Evolutionary conservation across 2,113 vertebrate species (phyloP).

Genomic region (Arizona elegans): DNA sequence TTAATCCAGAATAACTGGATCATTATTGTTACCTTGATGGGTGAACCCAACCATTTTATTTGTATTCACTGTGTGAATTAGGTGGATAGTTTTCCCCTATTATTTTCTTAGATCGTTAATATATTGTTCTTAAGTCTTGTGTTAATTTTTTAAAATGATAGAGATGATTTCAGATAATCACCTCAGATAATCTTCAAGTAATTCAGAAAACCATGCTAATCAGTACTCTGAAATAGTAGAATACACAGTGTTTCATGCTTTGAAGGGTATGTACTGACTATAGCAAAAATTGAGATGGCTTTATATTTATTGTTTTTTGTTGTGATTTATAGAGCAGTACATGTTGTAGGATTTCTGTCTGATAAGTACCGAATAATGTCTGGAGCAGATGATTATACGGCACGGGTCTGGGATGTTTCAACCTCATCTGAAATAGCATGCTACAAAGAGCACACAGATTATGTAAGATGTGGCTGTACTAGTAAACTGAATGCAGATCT

Average conservation of each 20-base stretch:
- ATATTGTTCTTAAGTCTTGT: background rate
- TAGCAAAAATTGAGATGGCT: background rate
- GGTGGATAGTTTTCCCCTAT: background rate
- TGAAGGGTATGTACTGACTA: background rate
- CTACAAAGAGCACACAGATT: constrained; percentile 88
- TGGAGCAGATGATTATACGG: constrained; percentile 89
- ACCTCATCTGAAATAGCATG: constrained; percentile 75
- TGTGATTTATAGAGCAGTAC: constrained; percentile 81
- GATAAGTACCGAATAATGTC: constrained; percentile 87
- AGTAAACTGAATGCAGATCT: constrained; percentile 89
- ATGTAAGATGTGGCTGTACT: constrained; percentile 85
- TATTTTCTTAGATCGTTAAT: background rate
- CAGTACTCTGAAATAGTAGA: background rate
- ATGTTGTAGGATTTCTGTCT: constrained; percentile 85
- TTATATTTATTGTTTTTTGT: constrained; percentile 9
- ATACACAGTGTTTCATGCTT: background rate
- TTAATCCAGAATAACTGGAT: background rate
- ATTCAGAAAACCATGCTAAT: background rate
- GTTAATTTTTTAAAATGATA: background rate
- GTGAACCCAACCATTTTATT: background rate
- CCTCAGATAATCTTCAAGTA: background rate
- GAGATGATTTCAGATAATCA: background rate
- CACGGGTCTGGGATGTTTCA: constrained; percentile 90
- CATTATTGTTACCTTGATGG: background rate
- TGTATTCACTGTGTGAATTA: background rate